Conservation (phyloP, 2,888 invertebrate species). For the Baccha elongata region DNA sequence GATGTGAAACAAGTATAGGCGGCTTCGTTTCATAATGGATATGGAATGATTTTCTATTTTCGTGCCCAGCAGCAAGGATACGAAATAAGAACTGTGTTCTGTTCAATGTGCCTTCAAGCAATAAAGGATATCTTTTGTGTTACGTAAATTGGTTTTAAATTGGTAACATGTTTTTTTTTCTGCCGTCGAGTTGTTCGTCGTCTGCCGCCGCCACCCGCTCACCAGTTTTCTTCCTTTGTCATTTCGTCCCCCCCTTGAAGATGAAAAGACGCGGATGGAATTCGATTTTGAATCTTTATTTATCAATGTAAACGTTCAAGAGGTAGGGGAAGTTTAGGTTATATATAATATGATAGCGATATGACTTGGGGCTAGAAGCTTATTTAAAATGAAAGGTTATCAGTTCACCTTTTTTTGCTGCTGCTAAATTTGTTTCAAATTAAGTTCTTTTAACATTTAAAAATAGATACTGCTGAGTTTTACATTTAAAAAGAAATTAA, state of each 20-base stretch:
- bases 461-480: slow-evolving; percentile 48
- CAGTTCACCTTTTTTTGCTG: slow-evolving; percentile 52
- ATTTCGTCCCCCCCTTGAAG: slow-evolving; percentile 26
- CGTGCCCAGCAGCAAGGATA: slow-evolving; percentile 61
- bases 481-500: slow-evolving; percentile 50
- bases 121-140: slow-evolving; percentile 72
- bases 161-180: slow-evolving; percentile 60
- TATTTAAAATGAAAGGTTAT: slow-evolving; percentile 67
- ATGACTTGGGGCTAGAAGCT: slow-evolving; percentile 24
- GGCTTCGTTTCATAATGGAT: slow-evolving; percentile 44
- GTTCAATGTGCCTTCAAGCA: slow-evolving; percentile 69
- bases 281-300: slow-evolving; percentile 70
- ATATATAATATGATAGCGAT: slow-evolving; percentile 6
- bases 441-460: slow-evolving; percentile 59
- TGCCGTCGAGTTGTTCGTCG: slow-evolving; percentile 12
- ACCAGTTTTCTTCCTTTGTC: slow-evolving; percentile 8
- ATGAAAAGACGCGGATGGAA: slow-evolving; percentile 60
- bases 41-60: slow-evolving; percentile 70
- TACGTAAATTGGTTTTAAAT: slow-evolving; percentile 71
- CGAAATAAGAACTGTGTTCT: slow-evolving; percentile 67
- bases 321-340: neutral
- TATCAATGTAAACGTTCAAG: slow-evolving; percentile 34
- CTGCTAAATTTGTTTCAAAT: slow-evolving; percentile 56
- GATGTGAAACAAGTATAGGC: neutral
- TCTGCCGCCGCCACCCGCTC: slow-evolving; percentile 1